Base-by-base conservation (phyloP, 2,888 invertebrate species). In the Hemistola chrysoprasaria region DNA sequence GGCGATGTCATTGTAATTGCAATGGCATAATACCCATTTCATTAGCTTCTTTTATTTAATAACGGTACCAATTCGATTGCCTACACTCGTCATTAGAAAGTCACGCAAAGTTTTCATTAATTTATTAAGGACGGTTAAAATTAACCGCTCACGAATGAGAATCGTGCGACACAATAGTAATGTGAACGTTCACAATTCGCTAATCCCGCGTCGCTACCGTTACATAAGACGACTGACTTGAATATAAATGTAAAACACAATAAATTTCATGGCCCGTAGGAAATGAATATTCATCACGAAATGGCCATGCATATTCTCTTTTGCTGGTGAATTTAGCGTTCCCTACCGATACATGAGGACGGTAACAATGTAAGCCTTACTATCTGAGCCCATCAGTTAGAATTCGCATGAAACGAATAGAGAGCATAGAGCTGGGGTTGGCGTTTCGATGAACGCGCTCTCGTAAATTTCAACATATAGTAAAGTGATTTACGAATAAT, bases 401-500 rank as follows among this genome's bases (percentile, higher is more conserved):
- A 74, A 74, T 72, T 87, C 63, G 75, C 65, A 33, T 72, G 74
- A 47, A 52, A 48, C 50, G 33, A 39, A 38, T 27, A 30, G 35
- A 16, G 45, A 46, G 67, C 50, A 52, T 77, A 85, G 62, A 76
- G 86, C 59, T 65, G 70, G 65, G 62, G 70, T 76, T 78, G 70
- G 74, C 73, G 71, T 73, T 68, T 64, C 72, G 55, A 56, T 69
- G 59, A 59, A 63, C 72, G 65, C 66, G 67, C 70, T 81, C 82
- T 85, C 85, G 88, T 88, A 88, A 88, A 86, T 88, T 88, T 86
- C 86, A 87, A 86, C 88, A 87, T 88, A 88, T 88, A 88, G 85
- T 87, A 88, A 88, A 88, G 88, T 88, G 88, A 88, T 88, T 88
- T 88, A 88, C 88, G 88, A 86, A 88, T 88, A 87, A 88, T 88